Evolutionary conservation across 2,888 invertebrate genomes (phyloP).

Genomic region (Drosophila austrosaltans): DNA sequence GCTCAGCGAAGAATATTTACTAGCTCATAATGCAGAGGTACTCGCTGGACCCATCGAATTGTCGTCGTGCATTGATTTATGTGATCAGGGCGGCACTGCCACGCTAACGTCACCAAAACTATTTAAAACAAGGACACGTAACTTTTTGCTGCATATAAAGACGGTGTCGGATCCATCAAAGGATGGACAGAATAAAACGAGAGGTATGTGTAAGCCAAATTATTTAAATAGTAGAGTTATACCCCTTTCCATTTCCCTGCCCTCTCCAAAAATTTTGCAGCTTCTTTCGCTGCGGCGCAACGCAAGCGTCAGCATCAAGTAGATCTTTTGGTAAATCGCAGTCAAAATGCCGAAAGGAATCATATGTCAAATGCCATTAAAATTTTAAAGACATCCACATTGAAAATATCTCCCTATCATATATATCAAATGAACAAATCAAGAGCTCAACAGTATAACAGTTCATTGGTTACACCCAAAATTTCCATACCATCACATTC

Average conservation of each 20-base stretch:
- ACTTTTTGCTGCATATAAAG: conserved; percentile 92
- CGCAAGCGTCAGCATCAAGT: conserved; percentile 44
- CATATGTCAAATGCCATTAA: conserved; percentile 4
- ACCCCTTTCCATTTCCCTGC: conserved; percentile 9
- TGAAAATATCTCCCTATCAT: conserved; percentile 32
- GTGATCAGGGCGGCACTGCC: conserved; percentile 92
- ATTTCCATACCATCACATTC: conserved; percentile 3
- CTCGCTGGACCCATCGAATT: conserved; percentile 94
- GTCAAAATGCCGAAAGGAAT: conserved; percentile 2
- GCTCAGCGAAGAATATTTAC: conserved; percentile 90
- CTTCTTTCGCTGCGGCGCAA: conserved; percentile 24
- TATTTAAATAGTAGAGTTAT: background rate
- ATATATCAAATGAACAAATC: conserved; percentile 15
- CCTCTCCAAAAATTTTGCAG: conserved; percentile 50
- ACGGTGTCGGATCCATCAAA: conserved; percentile 87
- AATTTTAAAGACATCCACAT: conserved; percentile 31
- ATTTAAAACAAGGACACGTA: conserved; percentile 90
- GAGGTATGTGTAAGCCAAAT: conserved; percentile 71
- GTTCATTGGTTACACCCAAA: conserved; percentile 20
- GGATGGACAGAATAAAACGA: conserved; percentile 84
- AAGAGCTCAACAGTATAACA: conserved; percentile 9
- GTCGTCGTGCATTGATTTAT: conserved; percentile 91
- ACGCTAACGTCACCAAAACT: conserved; percentile 94
- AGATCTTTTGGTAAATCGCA: conserved; percentile 40
- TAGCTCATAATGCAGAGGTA: conserved; percentile 94